These are phyloP conservation scores for Lamprotornis superbus DNA, from an alignment of 2,113 vertebrate species.

Conservation along the genomic window DNA sequence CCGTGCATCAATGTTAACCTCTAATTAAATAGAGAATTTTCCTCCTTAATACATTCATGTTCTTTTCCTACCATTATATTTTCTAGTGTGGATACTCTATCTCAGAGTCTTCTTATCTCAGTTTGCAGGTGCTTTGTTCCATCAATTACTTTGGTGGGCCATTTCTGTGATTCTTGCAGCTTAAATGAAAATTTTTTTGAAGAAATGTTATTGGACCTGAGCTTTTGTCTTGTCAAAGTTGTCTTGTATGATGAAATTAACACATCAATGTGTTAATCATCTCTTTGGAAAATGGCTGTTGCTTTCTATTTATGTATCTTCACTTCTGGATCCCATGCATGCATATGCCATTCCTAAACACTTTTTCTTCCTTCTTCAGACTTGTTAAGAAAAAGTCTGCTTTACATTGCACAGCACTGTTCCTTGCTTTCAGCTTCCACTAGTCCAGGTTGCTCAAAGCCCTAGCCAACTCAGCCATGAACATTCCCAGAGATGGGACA, in stretches of 20 bases:
- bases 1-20: background rate
- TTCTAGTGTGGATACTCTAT: background rate
- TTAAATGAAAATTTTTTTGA: background rate
- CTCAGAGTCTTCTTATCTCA: background rate
- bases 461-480: background rate
- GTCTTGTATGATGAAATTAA: background rate
- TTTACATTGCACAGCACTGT: background rate
- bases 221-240: background rate
- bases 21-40: background rate
- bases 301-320: background rate
- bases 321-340: background rate
- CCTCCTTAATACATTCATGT: background rate
- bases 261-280: rapidly evolving
- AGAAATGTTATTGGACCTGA: background rate
- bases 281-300: background rate
- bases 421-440: background rate
- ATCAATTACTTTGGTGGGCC: background rate
- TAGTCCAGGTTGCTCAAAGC: background rate
- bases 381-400: background rate
- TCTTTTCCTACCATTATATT: background rate
- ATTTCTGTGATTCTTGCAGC: background rate
- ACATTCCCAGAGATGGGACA: background rate
- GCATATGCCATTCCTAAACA: background rate
- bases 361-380: background rate
- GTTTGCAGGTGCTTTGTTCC: background rate